phyloP scores from a whole-genome alignment of 2,797 vertebrate genomes.

The Alectoris magna region DNA sequence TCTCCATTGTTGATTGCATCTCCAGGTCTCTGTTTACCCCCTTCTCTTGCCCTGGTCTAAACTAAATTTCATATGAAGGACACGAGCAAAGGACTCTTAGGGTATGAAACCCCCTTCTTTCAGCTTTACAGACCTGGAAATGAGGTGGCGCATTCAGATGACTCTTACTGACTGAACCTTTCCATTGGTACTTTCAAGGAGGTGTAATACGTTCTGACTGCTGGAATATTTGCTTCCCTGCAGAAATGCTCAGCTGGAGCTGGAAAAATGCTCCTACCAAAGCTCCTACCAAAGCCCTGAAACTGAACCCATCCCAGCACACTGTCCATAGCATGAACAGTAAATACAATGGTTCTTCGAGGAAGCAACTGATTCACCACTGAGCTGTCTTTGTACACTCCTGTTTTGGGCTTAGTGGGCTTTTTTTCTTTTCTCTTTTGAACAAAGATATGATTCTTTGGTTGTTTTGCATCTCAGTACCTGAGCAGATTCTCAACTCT shows the following conservation, averaged over 20 bases:
- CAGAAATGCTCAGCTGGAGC: not conserved
- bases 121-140: not conserved
- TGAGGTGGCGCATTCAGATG: not conserved
- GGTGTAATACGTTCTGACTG: not conserved
- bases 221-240: not conserved
- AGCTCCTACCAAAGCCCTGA: not conserved
- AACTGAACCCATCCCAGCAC: not conserved
- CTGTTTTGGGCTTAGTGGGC: not conserved
- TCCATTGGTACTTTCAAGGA: not conserved
- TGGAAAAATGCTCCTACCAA: not conserved
- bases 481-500: not conserved
- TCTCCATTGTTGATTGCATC: not conserved
- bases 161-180: not conserved
- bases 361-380: not conserved
- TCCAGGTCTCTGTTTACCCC: not conserved
- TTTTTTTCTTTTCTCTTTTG: not conserved
- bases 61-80: not conserved
- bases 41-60: not conserved
- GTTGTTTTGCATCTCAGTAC: not conserved
- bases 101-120: not conserved
- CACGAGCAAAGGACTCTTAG: not conserved
- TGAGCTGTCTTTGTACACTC: not conserved
- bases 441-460: not conserved
- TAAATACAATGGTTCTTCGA: not conserved
- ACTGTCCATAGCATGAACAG: not conserved